Evolutionary conservation across 2,888 invertebrate species (phyloP), one percentile per base, ranked within the genome.

Genomic region (Drosophila prostipennis): DNA sequence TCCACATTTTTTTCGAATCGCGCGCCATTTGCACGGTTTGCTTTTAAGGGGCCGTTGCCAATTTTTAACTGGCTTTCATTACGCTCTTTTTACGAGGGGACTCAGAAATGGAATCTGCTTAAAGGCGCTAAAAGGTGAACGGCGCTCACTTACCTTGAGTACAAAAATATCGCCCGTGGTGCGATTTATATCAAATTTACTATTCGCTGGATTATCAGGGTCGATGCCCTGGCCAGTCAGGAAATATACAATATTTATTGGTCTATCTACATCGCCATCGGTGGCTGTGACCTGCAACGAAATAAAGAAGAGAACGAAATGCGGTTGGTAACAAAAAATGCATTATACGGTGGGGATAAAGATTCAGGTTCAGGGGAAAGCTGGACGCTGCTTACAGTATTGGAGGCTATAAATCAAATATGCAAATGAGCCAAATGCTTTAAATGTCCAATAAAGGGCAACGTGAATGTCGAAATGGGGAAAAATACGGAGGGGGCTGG

Each of bases 211-310:
- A 93, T 98, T 98, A 92, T 98, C 97, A 40, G 97, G 96, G 93
- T 98, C 98, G 88, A 98, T 98, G 74, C 98, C 98, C 92, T 98
- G 98, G n/a, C 98, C 98, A 55, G 98, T 98, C 77, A 98, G 93
- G 93, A 98, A 97, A 93, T 98, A 99, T 52, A 98, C 98, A 91
- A 99, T 98, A 92, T 97, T 96, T 92, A 98, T 98, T 74, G 96
- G 96, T 80, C 98, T 94, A 92, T 98, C 98, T 91, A 97, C 96
- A 93, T 99, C 98, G 58, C 98, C 98, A 92, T 99, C 98, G n/a
- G 97, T 97, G 49, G 98, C 99, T 69, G 96, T 96, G 80, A 99
- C 98, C 98, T 99, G 93, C 42, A 75, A 56, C 4, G 23, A 42
- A 29, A 46, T 16, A 11, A 11, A 52, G 52, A 14, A 52, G 29